A percentile compares a stretch with the other conserved stretches of the same genome.
Evolutionary conservation across 2,888 invertebrate species (phyloP).

Genomic region (Zhuqinia jingwanae): DNA sequence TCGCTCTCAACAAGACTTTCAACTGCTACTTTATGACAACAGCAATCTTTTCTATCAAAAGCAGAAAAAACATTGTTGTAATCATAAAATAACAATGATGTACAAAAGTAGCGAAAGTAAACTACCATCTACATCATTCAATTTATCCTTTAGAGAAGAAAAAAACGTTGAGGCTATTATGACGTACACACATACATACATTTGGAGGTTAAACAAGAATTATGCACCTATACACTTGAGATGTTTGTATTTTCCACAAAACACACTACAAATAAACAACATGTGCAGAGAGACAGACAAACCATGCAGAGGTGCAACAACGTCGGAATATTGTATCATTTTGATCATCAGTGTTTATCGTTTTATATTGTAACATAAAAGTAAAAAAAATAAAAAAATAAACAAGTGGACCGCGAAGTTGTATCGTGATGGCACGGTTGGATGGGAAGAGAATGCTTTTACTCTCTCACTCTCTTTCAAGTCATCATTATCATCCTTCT

Average conservation of each 20-base stretch:
- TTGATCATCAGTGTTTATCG: background rate
- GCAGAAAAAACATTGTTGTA: constrained; percentile 21
- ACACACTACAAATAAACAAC: too few species aligned
- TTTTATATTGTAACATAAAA: constrained; percentile 20
- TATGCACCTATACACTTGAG: too few species aligned
- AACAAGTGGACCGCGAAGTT: constrained; percentile 75
- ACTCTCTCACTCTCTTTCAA: constrained; percentile 32
- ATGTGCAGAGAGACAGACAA: too few species aligned
- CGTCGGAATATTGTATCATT: too few species aligned
- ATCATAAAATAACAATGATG: constrained; percentile 24
- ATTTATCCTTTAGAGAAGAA: too few species aligned
- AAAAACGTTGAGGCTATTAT: too few species aligned
- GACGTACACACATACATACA: too few species aligned
- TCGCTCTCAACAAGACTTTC: constrained; percentile 39
- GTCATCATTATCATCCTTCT: constrained; percentile 34
- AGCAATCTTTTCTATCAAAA: background rate
- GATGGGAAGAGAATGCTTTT: constrained; percentile 74
- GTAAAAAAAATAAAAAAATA: too few species aligned
- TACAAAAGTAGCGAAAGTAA: background rate
- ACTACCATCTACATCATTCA: too few species aligned
- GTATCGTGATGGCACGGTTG: constrained; percentile 65
- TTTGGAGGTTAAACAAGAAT: too few species aligned
- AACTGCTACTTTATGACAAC: constrained; percentile 12
- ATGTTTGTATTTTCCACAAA: too few species aligned
- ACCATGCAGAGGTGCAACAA: too few species aligned